Percentiles rank a stretch among this genome's conserved stretches.
Evolutionary conservation across 2,888 invertebrate genomes (phyloP).

Genomic region (Dasypolia templi): DNA sequence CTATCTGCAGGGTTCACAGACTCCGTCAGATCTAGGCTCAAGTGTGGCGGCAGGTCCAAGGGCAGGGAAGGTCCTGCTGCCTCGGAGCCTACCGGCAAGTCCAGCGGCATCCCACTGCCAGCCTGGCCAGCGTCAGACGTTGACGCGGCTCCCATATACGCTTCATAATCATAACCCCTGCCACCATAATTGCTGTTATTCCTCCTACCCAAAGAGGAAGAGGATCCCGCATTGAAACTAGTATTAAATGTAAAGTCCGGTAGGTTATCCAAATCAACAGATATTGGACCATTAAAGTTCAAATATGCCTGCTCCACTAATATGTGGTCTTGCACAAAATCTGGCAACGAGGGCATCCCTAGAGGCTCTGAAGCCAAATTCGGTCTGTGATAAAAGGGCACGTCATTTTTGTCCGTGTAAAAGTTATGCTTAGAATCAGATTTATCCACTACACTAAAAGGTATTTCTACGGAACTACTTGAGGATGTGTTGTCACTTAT

Average conservation of each 20-base stretch:
- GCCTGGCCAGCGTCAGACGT: slow-evolving; percentile 77
- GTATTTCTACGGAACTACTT: slow-evolving; percentile 87
- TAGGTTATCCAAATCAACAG: slow-evolving; percentile 92
- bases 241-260: slow-evolving; percentile 92
- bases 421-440: slow-evolving; percentile 88
- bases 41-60: slow-evolving; percentile 82
- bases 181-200: slow-evolving; percentile 79
- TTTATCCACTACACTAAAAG: slow-evolving; percentile 88
- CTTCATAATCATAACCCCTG: slow-evolving; percentile 83
- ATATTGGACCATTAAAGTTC: slow-evolving; percentile 88
- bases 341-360: slow-evolving; percentile 93
- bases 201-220: slow-evolving; percentile 82
- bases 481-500: slow-evolving; percentile 85
- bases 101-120: slow-evolving; percentile 80
- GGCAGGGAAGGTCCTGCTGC: slow-evolving; percentile 80
- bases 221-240: slow-evolving; percentile 84
- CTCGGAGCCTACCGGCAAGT: slow-evolving; percentile 82
- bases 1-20: slow-evolving; percentile 87
- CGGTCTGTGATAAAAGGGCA: slow-evolving; percentile 85
- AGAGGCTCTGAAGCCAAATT: slow-evolving; percentile 86
- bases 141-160: slow-evolving; percentile 80
- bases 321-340: slow-evolving; percentile 97
- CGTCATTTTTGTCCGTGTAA: slow-evolving; percentile 83
- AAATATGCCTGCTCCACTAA: slow-evolving; percentile 94
- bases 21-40: slow-evolving; percentile 87